Conservation (phyloP, 2,888 invertebrate genomes). For the Andrena praecox region DNA sequence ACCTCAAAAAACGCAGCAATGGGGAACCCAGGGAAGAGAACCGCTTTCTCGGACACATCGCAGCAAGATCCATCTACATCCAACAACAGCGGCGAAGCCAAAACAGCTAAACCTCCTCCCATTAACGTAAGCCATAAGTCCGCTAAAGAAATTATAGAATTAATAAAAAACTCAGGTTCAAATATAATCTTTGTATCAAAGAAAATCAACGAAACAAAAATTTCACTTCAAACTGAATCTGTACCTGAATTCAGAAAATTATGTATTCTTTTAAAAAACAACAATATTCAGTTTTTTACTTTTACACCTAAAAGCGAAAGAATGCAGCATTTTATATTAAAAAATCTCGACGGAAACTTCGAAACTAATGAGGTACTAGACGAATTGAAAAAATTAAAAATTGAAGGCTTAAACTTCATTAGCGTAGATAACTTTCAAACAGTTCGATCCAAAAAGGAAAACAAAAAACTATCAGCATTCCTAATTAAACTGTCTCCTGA, state of each 20-base stretch:
- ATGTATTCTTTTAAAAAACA: neutral
- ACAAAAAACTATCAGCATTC: neutral
- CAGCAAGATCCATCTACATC: too few species aligned
- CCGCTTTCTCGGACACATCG: too few species aligned
- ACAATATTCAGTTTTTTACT: neutral
- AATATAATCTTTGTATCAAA: too few species aligned
- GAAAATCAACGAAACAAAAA: too few species aligned
- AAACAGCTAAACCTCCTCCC: too few species aligned
- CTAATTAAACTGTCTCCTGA: neutral
- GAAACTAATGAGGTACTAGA: neutral
- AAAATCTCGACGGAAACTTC: neutral
- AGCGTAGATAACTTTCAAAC: neutral
- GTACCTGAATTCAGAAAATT: neutral
- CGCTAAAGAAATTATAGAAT: too few species aligned
- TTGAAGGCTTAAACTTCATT: neutral
- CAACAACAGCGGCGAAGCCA: too few species aligned
- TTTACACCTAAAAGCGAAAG: neutral
- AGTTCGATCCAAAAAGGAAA: neutral
- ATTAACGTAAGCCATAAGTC: too few species aligned
- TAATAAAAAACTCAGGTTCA: too few species aligned
- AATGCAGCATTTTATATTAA: neutral
- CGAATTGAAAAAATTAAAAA: neutral
- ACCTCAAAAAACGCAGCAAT: too few species aligned
- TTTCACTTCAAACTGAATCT: too few species aligned
- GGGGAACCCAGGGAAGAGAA: too few species aligned